Base-by-base conservation (phyloP, 1,140 invertebrate species). In the Subanguina moxae region DNA sequence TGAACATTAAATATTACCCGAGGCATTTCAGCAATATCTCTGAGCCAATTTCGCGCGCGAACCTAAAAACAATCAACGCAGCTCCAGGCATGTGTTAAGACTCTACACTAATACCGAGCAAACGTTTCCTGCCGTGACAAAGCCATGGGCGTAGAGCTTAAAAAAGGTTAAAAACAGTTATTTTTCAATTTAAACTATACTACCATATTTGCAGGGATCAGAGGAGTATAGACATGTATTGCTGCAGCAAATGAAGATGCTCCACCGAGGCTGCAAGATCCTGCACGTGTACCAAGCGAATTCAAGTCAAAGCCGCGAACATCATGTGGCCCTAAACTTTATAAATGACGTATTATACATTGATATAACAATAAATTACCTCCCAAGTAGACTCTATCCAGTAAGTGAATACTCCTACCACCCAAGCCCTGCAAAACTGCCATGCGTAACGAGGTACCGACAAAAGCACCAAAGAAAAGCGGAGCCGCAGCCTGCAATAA, bases 231-330 rank as follows among this genome's bases (percentile, higher is more conserved):
- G 48, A 80, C 56, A 71, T 76, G 80, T 25, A 72, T 57, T n/a
- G 61, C 80, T 32, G 43, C 68, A 30, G 72, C 70, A 17, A 71
- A 58, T 5, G 71, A 21, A 25, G 74, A 45, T 19, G 65, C 67
- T 21, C 78, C 78, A 42, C 78, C 80, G 23, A 81, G 67, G 62
- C 67, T 46, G 58, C 62, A 64, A 30, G 67, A 48, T n/a, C 76
- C 78, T 23, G 59, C 70, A 38, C 70, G 57, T 13, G 76, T 42
- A 8, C 80, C 80, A 38, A 81, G 73, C 8, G 80, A 77, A 43
- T 79, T 80, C 15, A 78, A 52, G 15, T 72, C 75, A 62, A 82
- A 81, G 15, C 80, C 80, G 19, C 80, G 72, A 23, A 81, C 56
- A 69, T 81, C 79, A 17, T 71, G 67, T 25, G 80, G 80, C 28